Evolutionary conservation across 1,140 invertebrate genomes (phyloP), one percentile per base, ranked within the genome.

Genomic region (Zaprionus inermis): DNA sequence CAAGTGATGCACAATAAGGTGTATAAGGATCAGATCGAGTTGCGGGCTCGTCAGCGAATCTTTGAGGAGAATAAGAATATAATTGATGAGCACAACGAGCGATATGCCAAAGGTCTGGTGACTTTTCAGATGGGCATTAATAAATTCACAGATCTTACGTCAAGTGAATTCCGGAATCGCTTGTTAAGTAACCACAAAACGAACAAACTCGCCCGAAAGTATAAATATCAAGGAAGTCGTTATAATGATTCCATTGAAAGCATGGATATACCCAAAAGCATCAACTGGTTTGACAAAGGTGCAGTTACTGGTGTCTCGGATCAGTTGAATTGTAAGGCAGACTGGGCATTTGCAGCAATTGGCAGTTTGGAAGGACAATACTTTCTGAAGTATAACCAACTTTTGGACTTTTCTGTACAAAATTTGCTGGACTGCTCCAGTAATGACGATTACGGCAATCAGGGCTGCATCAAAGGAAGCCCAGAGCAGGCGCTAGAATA

Each of bases 351-450:
- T 81, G 91, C 93, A 24, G 93, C 93, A n/a, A 79, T 88, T 32
- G 96, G 95, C 14, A 93, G 96, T 2, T 92, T 97, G 51, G 96
- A 97, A 92, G 96, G 96, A 24, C 96, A 96, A 84, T 92, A 94
- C 58, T 94, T 93, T 70, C 92, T 94, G 34, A 93, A 94, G 59
- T 93, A 92, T 32, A 94, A 94, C 0, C 64, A 92, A 92, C 66
- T 98, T 1, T 93, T 97, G 0, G 96, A 96, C 2, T 93, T 98
- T 0, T 97, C 96, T 72, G 97, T 98, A 93, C 97, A 98, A 92
- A 98, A 98, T 86, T 92, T 98, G 11, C 93, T 98, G 7, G 98
- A 98, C 92, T 98, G 97, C 82, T 96, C 97, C 7, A n/a, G 11
- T 24, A 81, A 68, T 1, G 3, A 12, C 7, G 94, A 93, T 46